Base-by-base conservation (phyloP, 2,888 invertebrate species). In the Tridacna crocea region DNA sequence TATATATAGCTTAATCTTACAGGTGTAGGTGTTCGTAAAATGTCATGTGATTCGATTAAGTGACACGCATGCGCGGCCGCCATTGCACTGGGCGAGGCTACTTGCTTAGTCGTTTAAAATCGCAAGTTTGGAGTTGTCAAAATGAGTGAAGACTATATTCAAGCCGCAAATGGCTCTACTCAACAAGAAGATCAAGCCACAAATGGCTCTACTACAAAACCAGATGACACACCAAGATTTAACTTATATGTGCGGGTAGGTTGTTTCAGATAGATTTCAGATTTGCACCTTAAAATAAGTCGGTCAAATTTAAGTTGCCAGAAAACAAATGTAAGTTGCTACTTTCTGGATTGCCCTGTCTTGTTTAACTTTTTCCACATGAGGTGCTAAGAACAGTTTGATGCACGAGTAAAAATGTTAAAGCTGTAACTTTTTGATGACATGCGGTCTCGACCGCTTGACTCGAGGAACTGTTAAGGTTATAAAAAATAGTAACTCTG, bases 51-150 rank as follows among this genome's bases (percentile, higher is more conserved):
- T 75, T 4, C 55, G 3, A 24, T 51, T 0, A 10, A 22, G 24
- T 17, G 60, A 36, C 22, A 78, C 86, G 86, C 86, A 87, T 84
- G 86, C 86, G 86, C 63, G 77, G 73, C 83, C 55, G 82, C 86
- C 86, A 87, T 86, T 72, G 75, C 63, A 58, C 63, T 74, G 86
- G 86, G 86, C 86, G 86, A 84, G 86, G 86, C 66, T 36, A 36
- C 77, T 72, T 48, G 47, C 19, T 22, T 46, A 27, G 0, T 55
- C 17, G 15, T 19, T 2, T 55, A 11, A 19, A 55, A 55, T 55
- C 11, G 15, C 3, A 61, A 19, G 61, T 61, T 22, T 4, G 22
- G 4, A n/a, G n/a, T 19, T 61, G 61, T n/a, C 8, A 36, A 36
- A 19, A 86, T 87, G 86, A 87, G 86, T 76, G 86, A 84, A 15